Evolutionary conservation across 2,113 vertebrate species (phyloP), one percentile per base, ranked within the genome.

Genomic region (Leucopsar rothschildi): DNA sequence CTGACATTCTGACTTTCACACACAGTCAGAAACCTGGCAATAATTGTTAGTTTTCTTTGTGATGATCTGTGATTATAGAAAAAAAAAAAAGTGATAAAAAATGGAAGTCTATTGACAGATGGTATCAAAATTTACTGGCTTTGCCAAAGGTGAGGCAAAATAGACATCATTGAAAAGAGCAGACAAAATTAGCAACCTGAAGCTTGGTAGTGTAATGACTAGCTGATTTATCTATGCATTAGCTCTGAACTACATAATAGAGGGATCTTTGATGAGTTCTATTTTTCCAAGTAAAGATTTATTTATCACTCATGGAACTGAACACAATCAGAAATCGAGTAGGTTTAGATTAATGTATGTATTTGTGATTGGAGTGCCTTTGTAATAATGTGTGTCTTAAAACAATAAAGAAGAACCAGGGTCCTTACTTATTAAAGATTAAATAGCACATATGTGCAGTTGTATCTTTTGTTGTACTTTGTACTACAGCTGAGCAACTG

Each of bases 1-100:
- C 94, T 97, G 96, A 96, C 95, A 94, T 94, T 44, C 73, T 95
- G 90, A 86, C 92, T 96, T 95, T 87, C 83, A 82, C 85, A 70
- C 88, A 86, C 85, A 88, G 87, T 73, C 65, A 95, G 88, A 93
- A 96, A 93, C 79, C 91, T 85, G 84, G 87, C 59, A 96, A 87
- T 88, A 96, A 95, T 90, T 86, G 81, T 87, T 95, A 68, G 88
- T 82, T 96, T 96, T 95, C 92, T 88, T 94, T 90, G 55, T 84
- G 82, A 53, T 12, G 15, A 55, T 91, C 90, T 95, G 66, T 90
- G 89, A 83, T 89, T 81, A 90, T n/a, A 95, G 69, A 96, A 91
- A 93, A 94, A 31, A 91, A 87, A 92, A 88, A 94, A 86, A 52
- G 70, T 3, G 15, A 79, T 40, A 76, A 85, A 85, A 93, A 93